Evolutionary conservation across 2,113 vertebrate species (phyloP).

Genomic region (Zootoca vivipara): DNA sequence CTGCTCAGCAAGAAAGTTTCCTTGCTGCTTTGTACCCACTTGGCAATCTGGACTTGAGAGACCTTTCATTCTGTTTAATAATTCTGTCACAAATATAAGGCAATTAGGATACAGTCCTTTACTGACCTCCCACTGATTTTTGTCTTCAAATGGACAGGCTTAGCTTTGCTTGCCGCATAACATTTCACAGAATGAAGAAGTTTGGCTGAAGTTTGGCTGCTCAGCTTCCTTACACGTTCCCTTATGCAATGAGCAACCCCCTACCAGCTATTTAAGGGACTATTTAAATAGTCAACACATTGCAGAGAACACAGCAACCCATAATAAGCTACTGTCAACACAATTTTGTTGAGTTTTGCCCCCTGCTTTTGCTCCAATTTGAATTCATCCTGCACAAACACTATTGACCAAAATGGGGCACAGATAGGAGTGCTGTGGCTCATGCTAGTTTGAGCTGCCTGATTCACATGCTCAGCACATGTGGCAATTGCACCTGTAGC

Average conservation of each 20-base stretch:
- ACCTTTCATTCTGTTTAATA: not conserved
- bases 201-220: not conserved
- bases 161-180: not conserved
- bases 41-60: not conserved
- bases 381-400: not conserved
- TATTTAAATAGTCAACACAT: not conserved
- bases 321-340: not conserved
- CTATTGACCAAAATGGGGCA: not conserved
- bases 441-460: not conserved
- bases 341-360: not conserved
- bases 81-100: conserved; percentile 5
- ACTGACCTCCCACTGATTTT: not conserved
- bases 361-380: not conserved
- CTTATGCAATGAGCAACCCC: not conserved
- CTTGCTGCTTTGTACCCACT: not conserved
- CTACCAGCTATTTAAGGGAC: not conserved
- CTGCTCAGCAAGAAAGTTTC: not conserved
- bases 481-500: not conserved
- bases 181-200: not conserved
- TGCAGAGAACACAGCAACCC: not conserved
- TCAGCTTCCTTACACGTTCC: not conserved
- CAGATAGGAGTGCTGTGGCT: not conserved
- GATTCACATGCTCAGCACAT: not conserved
- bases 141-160: not conserved
- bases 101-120: not conserved